Base-by-base conservation (phyloP, 2,797 vertebrate species). In the Poeciliopsis paucimaculata region DNA sequence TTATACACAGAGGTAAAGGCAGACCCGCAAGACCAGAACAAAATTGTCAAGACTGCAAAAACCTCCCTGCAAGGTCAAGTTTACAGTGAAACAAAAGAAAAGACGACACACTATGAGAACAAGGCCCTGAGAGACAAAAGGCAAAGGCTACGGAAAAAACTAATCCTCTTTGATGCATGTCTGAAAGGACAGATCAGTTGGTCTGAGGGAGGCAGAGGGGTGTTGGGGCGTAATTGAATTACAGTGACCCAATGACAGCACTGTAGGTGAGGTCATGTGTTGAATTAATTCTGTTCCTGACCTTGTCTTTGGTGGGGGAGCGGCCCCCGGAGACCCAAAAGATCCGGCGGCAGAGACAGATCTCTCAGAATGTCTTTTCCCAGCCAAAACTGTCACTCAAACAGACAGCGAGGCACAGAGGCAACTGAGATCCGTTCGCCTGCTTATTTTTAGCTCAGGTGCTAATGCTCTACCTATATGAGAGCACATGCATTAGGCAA, bases 191-290 rank as follows among this genome's bases (percentile, higher is more conserved):
- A 72, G 84, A 73, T 51, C 72, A 43, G 75, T 83, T 82, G 83
- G 77, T 73, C 15, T 26, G 78, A 47, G 36, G 46, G 74, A 60
- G 39, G 49, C n/a, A 36, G 71, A 13, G 55, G 77, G 84, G 74
- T 73, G 89, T 88, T 68, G 88, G 78, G 76, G 64, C 92, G 86
- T 96, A 97, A 97, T 95, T 95, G 95, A 96, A 96, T 96, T 96
- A 97, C 94, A 95, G 96, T 96, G 96, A 96, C 95, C 94, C 94
- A 92, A 90, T 94, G 96, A 96, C 94, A 95, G 95, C 91, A 94
- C 93, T 93, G 90, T 94, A 94, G 94, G 91, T 94, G 82, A 93
- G 93, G 95, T 96, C 93, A 95, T 92, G 92, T 93, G 92, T 89
- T 93, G 95, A 96, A 97, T 95, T 95, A 95, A 95, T 95, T 95